Conservation (phyloP, 2,113 vertebrate species). For the Damaliscus lunatus region DNA sequence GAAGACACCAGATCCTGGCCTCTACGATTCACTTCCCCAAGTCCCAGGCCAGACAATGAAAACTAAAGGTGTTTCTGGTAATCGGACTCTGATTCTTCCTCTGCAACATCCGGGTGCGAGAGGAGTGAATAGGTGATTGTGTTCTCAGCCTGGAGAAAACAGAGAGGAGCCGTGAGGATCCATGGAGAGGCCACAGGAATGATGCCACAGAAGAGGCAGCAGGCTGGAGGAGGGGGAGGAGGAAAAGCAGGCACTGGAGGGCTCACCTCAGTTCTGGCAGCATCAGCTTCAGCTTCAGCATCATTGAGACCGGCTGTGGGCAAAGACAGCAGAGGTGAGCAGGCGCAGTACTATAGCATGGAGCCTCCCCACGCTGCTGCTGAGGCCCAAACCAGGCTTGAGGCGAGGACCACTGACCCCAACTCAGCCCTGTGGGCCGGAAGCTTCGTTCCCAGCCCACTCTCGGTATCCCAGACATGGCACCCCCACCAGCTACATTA, state of each 20-base stretch:
- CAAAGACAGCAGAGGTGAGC: background rate
- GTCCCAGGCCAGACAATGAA: background rate
- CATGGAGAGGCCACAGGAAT: background rate
- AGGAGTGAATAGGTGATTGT: conserved; percentile 68
- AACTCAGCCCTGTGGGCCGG: background rate
- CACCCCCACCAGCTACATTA: background rate
- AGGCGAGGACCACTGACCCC: background rate
- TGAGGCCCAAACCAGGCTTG: background rate
- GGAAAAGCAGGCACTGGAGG: background rate
- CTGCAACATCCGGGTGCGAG: background rate
- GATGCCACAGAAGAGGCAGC: background rate
- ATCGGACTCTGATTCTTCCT: background rate
- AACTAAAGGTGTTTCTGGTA: conserved; percentile 49
- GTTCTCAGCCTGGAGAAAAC: conserved; percentile 46
- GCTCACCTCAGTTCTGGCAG: conserved; percentile 45
- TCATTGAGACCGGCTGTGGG: background rate
- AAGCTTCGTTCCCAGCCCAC: background rate
- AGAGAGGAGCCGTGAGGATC: background rate
- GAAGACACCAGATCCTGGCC: background rate
- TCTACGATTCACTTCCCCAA: background rate
- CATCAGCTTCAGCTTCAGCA: background rate
- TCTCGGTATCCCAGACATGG: background rate
- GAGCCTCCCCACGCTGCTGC: fast-evolving
- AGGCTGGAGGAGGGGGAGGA: background rate
- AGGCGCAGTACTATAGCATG: fast-evolving